phyloP scores from a whole-genome alignment of 2,113 vertebrate genomes.

The Azemiops feae region DNA sequence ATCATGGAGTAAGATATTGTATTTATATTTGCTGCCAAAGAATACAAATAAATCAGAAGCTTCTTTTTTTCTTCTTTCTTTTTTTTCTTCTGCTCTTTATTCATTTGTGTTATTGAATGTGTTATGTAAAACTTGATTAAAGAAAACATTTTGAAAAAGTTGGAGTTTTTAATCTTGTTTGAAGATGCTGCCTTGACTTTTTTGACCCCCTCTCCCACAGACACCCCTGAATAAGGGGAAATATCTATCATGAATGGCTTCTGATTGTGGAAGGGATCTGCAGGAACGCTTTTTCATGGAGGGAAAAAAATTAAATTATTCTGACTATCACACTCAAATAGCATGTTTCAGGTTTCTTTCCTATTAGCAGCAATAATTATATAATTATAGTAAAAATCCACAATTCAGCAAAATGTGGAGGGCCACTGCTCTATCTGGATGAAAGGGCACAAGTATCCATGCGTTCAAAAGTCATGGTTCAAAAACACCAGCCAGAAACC shows the following conservation, averaged over 20 bases:
- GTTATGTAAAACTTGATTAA: neutral
- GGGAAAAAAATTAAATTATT: constrained; percentile 29
- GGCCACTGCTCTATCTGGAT: constrained; percentile 32
- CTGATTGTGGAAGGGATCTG: neutral
- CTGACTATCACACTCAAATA: constrained; percentile 34
- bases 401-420: constrained; percentile 24
- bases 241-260: constrained; percentile 51
- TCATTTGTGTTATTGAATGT: neutral
- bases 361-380: constrained; percentile 35
- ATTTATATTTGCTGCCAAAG: neutral
- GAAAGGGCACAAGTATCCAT: neutral
- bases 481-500: constrained; percentile 26
- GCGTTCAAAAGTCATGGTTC: constrained; percentile 33
- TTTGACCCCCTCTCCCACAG: neutral
- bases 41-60: neutral
- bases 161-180: neutral
- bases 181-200: neutral
- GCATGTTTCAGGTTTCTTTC: constrained; percentile 47
- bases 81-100: neutral
- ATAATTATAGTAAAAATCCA: neutral
- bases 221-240: constrained; percentile 19
- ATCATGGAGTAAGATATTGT: neutral
- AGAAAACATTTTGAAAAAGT: neutral
- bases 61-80: too few relatives aligned
- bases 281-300: constrained; percentile 53